Conservation (phyloP, 2,797 vertebrate genomes). For the Malurus leucopterus region DNA sequence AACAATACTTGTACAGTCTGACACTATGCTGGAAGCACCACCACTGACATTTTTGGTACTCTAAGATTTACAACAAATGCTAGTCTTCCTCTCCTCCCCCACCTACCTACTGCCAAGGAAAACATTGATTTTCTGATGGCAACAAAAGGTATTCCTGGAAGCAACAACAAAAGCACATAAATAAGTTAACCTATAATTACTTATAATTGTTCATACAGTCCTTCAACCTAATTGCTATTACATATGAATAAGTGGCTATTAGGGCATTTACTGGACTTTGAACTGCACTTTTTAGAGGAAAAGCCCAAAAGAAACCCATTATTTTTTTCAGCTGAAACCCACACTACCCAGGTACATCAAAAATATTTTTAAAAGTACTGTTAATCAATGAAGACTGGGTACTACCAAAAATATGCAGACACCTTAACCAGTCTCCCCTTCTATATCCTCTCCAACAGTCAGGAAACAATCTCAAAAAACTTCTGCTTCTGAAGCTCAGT, state of each 20-base stretch:
- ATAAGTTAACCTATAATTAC: background rate
- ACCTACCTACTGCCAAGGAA: background rate
- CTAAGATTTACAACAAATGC: background rate
- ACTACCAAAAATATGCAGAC: background rate
- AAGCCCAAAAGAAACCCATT: background rate
- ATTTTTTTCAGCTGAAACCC: background rate
- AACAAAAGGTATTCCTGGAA: slow-evolving; percentile 21
- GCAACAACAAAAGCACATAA: background rate
- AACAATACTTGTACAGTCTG: background rate
- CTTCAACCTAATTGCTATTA: slow-evolving; percentile 20
- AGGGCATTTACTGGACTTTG: background rate
- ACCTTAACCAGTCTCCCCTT: background rate
- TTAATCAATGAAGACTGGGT: background rate
- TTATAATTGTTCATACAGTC: background rate
- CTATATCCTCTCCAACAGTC: background rate
- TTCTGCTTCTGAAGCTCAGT: slow-evolving; percentile 8
- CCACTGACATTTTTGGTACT: background rate
- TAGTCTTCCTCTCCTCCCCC: background rate
- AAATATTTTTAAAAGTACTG: background rate
- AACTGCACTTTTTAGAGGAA: background rate
- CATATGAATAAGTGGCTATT: slow-evolving; percentile 5
- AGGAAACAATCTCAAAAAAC: slow-evolving; percentile 13
- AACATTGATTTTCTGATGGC: background rate
- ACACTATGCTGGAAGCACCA: background rate
- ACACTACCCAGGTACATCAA: background rate